A percentile compares a stretch with the other conserved stretches of the same genome.
These are phyloP conservation scores for Otis tarda DNA, from an alignment of 2,113 vertebrate genomes.

Conservation along the genomic window DNA sequence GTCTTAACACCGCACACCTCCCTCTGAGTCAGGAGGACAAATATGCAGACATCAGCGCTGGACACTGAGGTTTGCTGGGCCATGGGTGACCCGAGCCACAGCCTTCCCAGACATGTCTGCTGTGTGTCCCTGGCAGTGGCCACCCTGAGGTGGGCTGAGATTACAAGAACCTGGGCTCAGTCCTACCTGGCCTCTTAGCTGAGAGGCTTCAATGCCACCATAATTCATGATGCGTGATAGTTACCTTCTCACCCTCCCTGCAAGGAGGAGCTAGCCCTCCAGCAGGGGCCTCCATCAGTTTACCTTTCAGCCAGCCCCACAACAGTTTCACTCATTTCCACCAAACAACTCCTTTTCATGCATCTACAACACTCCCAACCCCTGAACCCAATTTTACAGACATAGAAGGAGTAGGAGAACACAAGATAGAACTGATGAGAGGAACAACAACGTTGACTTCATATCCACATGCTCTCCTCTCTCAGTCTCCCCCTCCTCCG, in stretches of 20 bases:
- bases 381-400: background rate
- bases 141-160: background rate
- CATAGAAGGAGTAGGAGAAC: background rate
- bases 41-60: background rate
- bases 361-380: background rate
- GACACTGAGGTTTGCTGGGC: background rate
- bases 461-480: rapidly evolving
- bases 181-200: background rate
- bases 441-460: background rate
- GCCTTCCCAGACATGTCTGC: background rate
- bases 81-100: background rate
- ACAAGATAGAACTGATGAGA: background rate
- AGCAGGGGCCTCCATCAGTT: background rate
- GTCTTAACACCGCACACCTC: background rate
- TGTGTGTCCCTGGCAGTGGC: background rate
- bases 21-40: background rate
- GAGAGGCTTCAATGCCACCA: background rate
- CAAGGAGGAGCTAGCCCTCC: background rate
- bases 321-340: background rate
- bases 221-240: rapidly evolving
- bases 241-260: background rate
- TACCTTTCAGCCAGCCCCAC: background rate
- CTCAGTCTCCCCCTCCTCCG: background rate
- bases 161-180: rapidly evolving
- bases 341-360: background rate